Evolutionary conservation across 2,888 invertebrate species (phyloP), one percentile per base, ranked within the genome.

Genomic region (Nomada hirtipes): DNA sequence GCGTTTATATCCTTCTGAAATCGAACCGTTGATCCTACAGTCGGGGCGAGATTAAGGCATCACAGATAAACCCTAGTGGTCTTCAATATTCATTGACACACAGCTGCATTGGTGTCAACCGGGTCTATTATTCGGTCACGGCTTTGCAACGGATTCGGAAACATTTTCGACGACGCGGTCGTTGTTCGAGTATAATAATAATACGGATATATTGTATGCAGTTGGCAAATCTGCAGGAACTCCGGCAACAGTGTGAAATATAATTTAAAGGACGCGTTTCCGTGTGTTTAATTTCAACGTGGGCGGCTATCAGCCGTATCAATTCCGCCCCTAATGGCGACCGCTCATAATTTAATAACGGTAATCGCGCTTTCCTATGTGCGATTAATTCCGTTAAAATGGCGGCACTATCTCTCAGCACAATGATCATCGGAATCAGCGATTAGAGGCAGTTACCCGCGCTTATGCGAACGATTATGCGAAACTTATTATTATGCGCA

Each of bases 381-480:
- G 68, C 79, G 81, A 87, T 83, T 87, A 87, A 87, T 87, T 87
- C 61, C 52, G 73, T 47, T 74, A 61, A 77, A 87, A 86, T 72
- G 70, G 44, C 84, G 60, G 65, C 79, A 82, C 82, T 79, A 75
- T 79, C 78, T 84, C 79, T 75, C 78, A 36, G 64, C 79, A 60
- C 63, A 80, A 83, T 80, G 76, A 82, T 87, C 82, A 74, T 78
- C 68, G 77, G 61, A 55, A 84, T 86, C 77, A 11, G 70, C 78
- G 87, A 86, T 87, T 82, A 82, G 69, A 59, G 59, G 15, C 36
- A 59, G 60, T 57, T 70, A 36, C 53, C 52, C 61, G 50, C 50
- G 79, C 73, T 69, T 73, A 53, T 53, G 64, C 64, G 72, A 11
- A 60, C 72, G 72, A 78, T 72, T 76, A 57, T 60, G 57, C n/a